Conservation (phyloP, 1,140 invertebrate species). For the Drosophila tani region DNA sequence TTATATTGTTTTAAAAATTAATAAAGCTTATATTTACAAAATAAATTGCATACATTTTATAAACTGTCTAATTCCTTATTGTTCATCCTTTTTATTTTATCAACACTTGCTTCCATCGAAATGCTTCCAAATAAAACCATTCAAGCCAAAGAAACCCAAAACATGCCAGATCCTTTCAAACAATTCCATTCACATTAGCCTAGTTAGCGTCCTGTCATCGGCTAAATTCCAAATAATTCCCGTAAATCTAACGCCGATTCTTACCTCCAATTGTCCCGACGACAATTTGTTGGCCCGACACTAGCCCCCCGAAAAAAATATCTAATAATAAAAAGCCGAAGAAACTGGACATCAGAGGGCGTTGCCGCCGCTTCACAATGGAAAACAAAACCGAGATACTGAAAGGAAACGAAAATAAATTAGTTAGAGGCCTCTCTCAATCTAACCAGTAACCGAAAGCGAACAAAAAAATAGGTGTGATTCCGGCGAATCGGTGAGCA, state of each 20-base stretch:
- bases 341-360: slow-evolving; percentile 33
- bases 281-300: slow-evolving; percentile 49
- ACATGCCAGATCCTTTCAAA: slow-evolving; percentile 6
- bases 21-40: background rate
- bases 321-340: slow-evolving; percentile 10
- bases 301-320: background rate
- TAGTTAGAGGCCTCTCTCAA: slow-evolving; percentile 23
- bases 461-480: slow-evolving; percentile 58
- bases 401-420: slow-evolving; percentile 42
- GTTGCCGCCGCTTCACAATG: slow-evolving; percentile 32
- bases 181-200: slow-evolving; percentile 51
- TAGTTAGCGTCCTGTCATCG: slow-evolving; percentile 49
- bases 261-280: slow-evolving; percentile 15
- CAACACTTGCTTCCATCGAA: background rate
- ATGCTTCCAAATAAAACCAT: slow-evolving; percentile 2
- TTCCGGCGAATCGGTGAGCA: slow-evolving; percentile 55
- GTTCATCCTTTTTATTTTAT: background rate
- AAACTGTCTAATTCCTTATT: background rate
- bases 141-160: slow-evolving; percentile 20
- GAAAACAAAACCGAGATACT: slow-evolving; percentile 28
- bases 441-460: slow-evolving; percentile 22
- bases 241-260: slow-evolving; percentile 38
- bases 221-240: slow-evolving; percentile 39
- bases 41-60: background rate
- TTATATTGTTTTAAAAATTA: no score